Conservation (phyloP, 2,888 invertebrate species). For the Lycocerus yunnanus region DNA sequence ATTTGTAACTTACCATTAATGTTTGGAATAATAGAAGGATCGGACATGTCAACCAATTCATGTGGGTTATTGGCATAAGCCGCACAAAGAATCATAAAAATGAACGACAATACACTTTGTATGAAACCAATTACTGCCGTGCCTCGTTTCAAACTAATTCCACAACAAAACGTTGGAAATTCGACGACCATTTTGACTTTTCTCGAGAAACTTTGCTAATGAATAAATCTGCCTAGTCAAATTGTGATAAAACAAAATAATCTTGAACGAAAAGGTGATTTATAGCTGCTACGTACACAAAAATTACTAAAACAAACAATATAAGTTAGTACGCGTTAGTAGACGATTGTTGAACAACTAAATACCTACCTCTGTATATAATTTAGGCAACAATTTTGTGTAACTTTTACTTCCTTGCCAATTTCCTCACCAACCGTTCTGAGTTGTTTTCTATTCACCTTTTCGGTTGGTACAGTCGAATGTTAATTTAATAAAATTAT, state of each 20-base stretch:
- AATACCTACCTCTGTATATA: too few species aligned
- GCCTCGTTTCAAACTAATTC: slow-evolving; percentile 47
- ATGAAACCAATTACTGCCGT: slow-evolving; percentile 51
- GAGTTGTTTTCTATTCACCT: background rate
- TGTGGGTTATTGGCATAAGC: slow-evolving; percentile 53
- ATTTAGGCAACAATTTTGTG: background rate
- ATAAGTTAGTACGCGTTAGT: background rate
- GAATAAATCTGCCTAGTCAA: background rate
- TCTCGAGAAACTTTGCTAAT: background rate
- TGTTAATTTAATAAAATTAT: background rate
- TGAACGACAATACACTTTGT: slow-evolving; percentile 51
- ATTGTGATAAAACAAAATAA: background rate
- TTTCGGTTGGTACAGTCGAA: background rate
- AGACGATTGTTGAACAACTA: background rate
- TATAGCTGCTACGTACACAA: slow-evolving; percentile 2
- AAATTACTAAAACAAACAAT: background rate
- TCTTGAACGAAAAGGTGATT: background rate
- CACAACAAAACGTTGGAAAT: slow-evolving; percentile 39
- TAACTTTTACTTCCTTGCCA: slow-evolving; percentile 11
- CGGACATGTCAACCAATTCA: slow-evolving; percentile 50
- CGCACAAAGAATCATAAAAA: slow-evolving; percentile 48
- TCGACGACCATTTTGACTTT: slow-evolving; percentile 33
- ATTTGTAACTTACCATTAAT: slow-evolving; percentile 38
- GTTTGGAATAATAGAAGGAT: slow-evolving; percentile 47
- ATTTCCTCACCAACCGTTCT: background rate